Evolutionary conservation across 2,113 vertebrate species (phyloP), one percentile per base, ranked within the genome.

Genomic region (Callorhinus ursinus): DNA sequence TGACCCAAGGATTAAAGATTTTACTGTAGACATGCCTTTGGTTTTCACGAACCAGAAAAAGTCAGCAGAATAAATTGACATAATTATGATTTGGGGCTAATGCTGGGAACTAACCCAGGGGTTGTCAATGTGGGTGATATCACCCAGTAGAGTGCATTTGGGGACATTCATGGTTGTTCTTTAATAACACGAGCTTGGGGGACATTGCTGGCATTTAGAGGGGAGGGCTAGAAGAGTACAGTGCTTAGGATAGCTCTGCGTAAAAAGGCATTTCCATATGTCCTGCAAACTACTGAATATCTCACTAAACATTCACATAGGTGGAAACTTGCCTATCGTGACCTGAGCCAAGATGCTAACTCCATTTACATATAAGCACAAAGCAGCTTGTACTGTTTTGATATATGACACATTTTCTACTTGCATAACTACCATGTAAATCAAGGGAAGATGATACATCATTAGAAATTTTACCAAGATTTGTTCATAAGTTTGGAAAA

Each of bases 71-170:
- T 36, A 93, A 79, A 55, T 82, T 1, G 13, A 69, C 31, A 12
- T 53, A 26, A 74, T 63, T 77, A 92, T 79, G 76, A 93, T 76
- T 53, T 84, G 31, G 36, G 39, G 24, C 24, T 96, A 98, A 74
- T 39, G 59, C 18, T 46, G 85, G 61, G 36, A 46, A 51, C 80
- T 28, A 83, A 86, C 21, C 24, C 19, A 55, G 13, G 49, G 61
- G n/a, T 74, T 91, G n/a, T 85, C 33, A 28, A 7, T 36, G 36
- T 2, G n/a, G 46, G 21, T n/a, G 8, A 4, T 51, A 49, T 39
- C 77, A 51, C 3, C 14, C 59, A 26, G 53, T 0, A 72, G 67
- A 71, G 6, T 28, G 28, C 11, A 59, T 76, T 57, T 74, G 9
- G 80, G 39, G 33, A 92, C 57, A 76, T 71, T 5, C 57, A 55